Evolutionary conservation across 2,797 vertebrate species (phyloP).

Genomic region (Smutsia gigantea): DNA sequence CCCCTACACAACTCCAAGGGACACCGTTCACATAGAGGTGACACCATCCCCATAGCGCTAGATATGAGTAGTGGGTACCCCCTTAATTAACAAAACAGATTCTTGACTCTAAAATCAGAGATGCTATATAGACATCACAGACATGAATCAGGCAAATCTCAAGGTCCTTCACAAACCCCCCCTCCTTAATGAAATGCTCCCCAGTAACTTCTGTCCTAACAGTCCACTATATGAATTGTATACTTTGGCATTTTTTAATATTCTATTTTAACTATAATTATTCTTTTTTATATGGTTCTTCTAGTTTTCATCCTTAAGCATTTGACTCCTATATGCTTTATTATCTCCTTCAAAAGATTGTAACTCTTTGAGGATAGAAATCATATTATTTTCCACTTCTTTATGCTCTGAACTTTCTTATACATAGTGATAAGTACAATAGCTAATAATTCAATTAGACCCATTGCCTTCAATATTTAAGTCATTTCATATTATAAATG

Average conservation of each 20-base stretch:
- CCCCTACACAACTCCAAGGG: not conserved
- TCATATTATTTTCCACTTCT: not conserved
- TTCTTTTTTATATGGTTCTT: not conserved
- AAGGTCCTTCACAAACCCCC: not conserved
- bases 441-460: slow-evolving; percentile 15
- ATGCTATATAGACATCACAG: not conserved
- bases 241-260: not conserved
- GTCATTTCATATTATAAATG: not conserved
- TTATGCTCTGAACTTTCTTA: not conserved
- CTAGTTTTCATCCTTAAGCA: not conserved
- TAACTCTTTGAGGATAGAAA: slow-evolving; percentile 11
- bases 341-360: not conserved
- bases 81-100: not conserved
- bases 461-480: not conserved
- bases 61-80: not conserved
- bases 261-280: slow-evolving; percentile 6
- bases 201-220: not conserved
- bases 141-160: not conserved
- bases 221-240: not conserved
- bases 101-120: slow-evolving; percentile 23
- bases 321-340: not conserved
- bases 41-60: not conserved
- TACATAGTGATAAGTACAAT: not conserved
- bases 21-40: not conserved
- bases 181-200: not conserved